A percentile compares a stretch with the other conserved stretches of the same genome.
phyloP scores from a whole-genome alignment of 2,888 invertebrate genomes.

The Eilema sororculum region DNA sequence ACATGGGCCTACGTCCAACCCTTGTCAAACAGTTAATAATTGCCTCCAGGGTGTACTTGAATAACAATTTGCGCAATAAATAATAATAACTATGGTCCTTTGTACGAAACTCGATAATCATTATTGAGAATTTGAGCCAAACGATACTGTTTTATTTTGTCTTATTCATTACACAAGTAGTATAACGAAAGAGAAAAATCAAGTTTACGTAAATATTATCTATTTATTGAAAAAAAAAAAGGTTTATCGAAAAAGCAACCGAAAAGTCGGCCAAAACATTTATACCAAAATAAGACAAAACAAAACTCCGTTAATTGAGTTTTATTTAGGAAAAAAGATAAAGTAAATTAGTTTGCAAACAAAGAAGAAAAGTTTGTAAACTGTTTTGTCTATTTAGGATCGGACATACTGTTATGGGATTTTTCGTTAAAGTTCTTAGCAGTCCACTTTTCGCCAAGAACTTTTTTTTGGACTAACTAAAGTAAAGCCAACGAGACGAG shows the following conservation, averaged over 20 bases:
- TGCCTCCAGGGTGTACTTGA: conserved; percentile 27
- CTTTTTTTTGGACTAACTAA: too few relatives aligned
- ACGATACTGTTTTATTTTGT: not conserved
- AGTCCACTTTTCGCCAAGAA: too few relatives aligned
- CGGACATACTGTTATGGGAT: too few relatives aligned
- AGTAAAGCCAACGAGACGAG: too few relatives aligned
- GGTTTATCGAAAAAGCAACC: not conserved
- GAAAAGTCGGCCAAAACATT: not conserved
- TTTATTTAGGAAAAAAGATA: not conserved
- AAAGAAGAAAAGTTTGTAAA: not conserved
- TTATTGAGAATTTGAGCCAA: not conserved
- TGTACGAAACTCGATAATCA: not conserved
- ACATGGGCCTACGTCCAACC: conserved; percentile 39
- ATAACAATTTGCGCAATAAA: conserved; percentile 40
- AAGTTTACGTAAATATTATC: not conserved
- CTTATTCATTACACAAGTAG: not conserved
- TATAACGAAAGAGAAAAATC: not conserved
- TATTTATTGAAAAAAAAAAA: too few relatives aligned
- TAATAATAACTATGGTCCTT: conserved; percentile 28
- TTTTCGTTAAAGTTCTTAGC: too few relatives aligned
- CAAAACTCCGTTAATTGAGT: not conserved
- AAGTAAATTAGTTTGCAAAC: not conserved
- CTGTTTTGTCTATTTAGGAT: not conserved
- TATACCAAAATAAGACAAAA: too few relatives aligned
- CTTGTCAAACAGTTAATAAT: conserved; percentile 49